Percentiles rank a stretch among this genome's conserved stretches.
These are phyloP conservation scores for Temnothorax nylanderi DNA, from an alignment of 1,140 invertebrate genomes.

Conservation along the genomic window DNA sequence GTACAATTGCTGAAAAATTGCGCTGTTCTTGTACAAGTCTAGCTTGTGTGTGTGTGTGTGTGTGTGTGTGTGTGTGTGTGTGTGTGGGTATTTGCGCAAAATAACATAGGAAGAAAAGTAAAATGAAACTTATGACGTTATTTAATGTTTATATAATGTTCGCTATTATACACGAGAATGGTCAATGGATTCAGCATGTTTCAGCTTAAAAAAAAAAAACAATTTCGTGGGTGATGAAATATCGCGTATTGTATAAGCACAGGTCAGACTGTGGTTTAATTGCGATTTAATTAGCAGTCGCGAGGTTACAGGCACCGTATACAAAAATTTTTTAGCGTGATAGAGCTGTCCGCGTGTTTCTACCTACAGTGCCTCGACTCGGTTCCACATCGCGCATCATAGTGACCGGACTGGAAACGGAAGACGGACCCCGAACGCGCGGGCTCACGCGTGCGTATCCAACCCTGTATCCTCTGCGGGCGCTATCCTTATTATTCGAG, in stretches of 20 bases:
- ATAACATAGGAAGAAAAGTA: background rate
- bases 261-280: background rate
- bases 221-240: background rate
- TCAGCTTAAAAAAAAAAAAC: too few species aligned
- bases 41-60: background rate
- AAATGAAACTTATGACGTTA: background rate
- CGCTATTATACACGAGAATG: too few species aligned
- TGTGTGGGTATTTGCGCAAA: background rate
- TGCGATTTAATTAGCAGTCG: background rate
- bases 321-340: background rate
- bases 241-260: background rate
- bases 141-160: background rate
- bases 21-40: background rate
- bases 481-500: conserved; percentile 85
- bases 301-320: background rate
- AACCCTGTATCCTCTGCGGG: conserved; percentile 85
- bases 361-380: background rate
- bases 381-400: conserved; percentile 58
- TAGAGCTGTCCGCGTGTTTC: background rate
- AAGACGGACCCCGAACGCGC: conserved; percentile 84
- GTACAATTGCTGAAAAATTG: background rate
- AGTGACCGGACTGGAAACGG: conserved; percentile 78
- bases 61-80: too few species aligned
- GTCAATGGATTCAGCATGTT: too few species aligned
- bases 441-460: conserved; percentile 85